Conservation (phyloP, 2,113 vertebrate genomes). For the Dipodomys merriami region DNA sequence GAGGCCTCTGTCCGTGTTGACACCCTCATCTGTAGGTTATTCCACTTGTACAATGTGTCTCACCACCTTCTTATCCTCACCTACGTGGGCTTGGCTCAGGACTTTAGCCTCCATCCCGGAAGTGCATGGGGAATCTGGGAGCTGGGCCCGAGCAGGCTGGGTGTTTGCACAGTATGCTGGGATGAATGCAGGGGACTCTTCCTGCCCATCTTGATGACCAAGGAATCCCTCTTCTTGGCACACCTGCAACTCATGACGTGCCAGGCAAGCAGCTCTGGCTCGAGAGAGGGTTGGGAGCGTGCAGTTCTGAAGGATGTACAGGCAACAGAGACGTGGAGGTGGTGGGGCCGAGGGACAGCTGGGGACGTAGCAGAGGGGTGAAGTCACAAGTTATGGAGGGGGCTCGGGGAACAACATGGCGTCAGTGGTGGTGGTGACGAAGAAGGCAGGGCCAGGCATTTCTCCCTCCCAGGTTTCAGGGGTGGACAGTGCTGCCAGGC, state of each 20-base stretch:
- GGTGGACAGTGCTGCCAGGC: no score
- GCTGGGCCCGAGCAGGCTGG: no score
- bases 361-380: not conserved
- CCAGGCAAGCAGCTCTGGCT: not conserved
- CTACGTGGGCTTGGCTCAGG: not conserved
- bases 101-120: fast-evolving
- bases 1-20: not conserved
- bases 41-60: not conserved
- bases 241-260: no score
- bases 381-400: not conserved
- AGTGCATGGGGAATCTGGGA: no score
- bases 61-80: not conserved
- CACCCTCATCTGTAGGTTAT: not conserved
- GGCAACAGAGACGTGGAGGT: not conserved
- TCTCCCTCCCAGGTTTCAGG: not conserved
- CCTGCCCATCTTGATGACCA: no score
- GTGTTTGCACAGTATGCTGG: not conserved
- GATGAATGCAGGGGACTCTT: fast-evolving
- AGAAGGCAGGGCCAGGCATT: not conserved
- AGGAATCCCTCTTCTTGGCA: not conserved
- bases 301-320: not conserved
- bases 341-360: not conserved
- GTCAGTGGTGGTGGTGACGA: not conserved
- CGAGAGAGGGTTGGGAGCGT: not conserved
- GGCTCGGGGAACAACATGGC: not conserved